Percentiles rank a stretch among this genome's conserved stretches.
These are phyloP conservation scores for Drosophila saltans DNA, from an alignment of 1,140 invertebrate genomes.

Conservation along the genomic window DNA sequence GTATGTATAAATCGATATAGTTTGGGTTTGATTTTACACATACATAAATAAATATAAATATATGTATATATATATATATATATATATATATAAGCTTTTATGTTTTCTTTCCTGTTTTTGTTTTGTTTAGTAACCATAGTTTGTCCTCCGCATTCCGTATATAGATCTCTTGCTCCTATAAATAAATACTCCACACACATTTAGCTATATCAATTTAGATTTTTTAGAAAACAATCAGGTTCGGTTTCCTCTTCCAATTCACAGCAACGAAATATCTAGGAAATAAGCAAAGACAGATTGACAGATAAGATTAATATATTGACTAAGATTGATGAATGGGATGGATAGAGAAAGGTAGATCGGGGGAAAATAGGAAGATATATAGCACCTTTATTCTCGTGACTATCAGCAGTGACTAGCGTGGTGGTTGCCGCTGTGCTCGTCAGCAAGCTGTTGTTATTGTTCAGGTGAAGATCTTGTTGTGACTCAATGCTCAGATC, in stretches of 20 bases:
- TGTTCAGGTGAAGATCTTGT: slow-evolving; percentile 81
- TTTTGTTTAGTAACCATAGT: slow-evolving; percentile 79
- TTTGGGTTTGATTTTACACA: slow-evolving; percentile 29
- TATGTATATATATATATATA: slow-evolving; percentile 48
- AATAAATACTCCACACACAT: slow-evolving; percentile 81
- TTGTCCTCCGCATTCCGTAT: slow-evolving; percentile 63
- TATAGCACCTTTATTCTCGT: slow-evolving; percentile 82
- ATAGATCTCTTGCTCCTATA: slow-evolving; percentile 63
- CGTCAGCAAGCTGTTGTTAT: slow-evolving; percentile 82
- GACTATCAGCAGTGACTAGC: slow-evolving; percentile 84
- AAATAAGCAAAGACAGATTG: slow-evolving; percentile 8
- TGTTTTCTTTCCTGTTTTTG: slow-evolving; percentile 70
- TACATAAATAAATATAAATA: slow-evolving; percentile 36
- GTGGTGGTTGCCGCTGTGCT: slow-evolving; percentile 77
- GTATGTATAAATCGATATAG: slow-evolving; percentile 34
- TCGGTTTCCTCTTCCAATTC: slow-evolving; percentile 74
- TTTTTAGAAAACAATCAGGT: slow-evolving; percentile 72
- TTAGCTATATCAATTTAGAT: slow-evolving; percentile 76
- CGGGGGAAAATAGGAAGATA: background rate
- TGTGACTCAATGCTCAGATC: slow-evolving; percentile 82
- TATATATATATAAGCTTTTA: slow-evolving; percentile 64
- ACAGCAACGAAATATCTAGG: slow-evolving; percentile 82
- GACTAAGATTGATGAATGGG: slow-evolving; percentile 6
- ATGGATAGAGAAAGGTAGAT: background rate
- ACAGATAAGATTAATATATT: background rate